Evolutionary conservation across 2,113 vertebrate species (phyloP).

Genomic region (Dipodomys spectabilis): DNA sequence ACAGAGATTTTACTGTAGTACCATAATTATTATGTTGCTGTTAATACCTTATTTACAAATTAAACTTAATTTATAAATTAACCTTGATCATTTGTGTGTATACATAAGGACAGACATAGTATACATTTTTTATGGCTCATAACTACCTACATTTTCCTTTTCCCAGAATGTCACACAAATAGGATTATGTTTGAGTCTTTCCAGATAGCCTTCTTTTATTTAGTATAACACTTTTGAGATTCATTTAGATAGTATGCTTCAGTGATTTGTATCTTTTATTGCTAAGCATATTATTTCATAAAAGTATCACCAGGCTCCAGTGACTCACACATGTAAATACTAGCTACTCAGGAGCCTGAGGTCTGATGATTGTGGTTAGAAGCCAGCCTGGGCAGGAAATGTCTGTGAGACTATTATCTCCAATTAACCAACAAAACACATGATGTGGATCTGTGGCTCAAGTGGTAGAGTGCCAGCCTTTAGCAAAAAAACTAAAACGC

Average conservation of each 20-base stretch:
- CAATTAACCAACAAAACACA: no score
- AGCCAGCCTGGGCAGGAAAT: no score
- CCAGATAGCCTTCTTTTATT: not conserved
- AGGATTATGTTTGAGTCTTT: not conserved
- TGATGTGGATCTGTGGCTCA: no score
- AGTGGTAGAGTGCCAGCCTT: no score
- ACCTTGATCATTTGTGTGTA: not conserved
- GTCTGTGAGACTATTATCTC: no score
- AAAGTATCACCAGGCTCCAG: not conserved
- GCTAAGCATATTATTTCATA: not conserved
- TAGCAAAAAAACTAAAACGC: no score
- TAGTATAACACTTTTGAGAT: not conserved
- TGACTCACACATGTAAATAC: no score
- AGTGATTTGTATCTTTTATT: not conserved
- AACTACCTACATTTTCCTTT: not conserved
- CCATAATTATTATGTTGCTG: not conserved
- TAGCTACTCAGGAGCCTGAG: no score
- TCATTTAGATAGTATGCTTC: not conserved
- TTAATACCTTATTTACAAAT: no score
- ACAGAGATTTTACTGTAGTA: not conserved
- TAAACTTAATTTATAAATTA: not conserved
- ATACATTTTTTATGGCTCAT: not conserved
- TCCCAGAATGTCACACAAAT: conserved; percentile 3
- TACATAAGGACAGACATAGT: not conserved
- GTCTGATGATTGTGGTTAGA: no score